These are phyloP conservation scores for Fregata magnificens DNA, from an alignment of 2,113 vertebrate species.

Conservation along the genomic window DNA sequence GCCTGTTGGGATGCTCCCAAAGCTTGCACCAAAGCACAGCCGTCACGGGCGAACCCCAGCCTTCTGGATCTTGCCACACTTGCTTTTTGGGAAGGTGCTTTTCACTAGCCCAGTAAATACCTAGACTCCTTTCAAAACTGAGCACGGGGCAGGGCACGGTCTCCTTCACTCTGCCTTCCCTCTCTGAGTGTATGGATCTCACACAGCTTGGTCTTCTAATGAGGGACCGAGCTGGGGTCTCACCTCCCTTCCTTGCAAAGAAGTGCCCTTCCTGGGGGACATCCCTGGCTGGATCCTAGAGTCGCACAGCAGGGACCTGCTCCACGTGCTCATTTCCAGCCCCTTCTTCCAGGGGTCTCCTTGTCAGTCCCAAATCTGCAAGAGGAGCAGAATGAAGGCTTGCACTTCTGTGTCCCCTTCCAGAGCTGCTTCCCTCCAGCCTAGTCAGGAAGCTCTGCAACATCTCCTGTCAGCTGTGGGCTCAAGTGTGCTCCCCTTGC, in stretches of 20 bases:
- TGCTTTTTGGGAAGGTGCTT: neutral
- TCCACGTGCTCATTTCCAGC: neutral
- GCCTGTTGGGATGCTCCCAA: neutral
- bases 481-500: neutral
- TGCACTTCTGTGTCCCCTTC: neutral
- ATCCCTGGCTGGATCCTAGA: neutral
- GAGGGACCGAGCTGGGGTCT: neutral
- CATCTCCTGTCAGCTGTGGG: neutral
- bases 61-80: neutral
- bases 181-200: neutral
- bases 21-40: too few species aligned
- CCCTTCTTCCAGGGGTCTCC: neutral
- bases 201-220: neutral
- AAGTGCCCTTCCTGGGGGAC: neutral
- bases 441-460: neutral
- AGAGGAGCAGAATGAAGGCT: neutral
- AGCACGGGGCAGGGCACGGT: rapidly evolving
- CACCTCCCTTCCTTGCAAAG: neutral
- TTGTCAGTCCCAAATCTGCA: neutral
- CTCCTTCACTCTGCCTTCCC: neutral
- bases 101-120: neutral
- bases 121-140: neutral
- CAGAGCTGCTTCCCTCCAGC: rapidly evolving
- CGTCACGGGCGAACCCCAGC: neutral
- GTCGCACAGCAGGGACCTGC: rapidly evolving